These are phyloP conservation scores for Heliconius sara DNA, from an alignment of 2,888 invertebrate species.

Conservation along the genomic window DNA sequence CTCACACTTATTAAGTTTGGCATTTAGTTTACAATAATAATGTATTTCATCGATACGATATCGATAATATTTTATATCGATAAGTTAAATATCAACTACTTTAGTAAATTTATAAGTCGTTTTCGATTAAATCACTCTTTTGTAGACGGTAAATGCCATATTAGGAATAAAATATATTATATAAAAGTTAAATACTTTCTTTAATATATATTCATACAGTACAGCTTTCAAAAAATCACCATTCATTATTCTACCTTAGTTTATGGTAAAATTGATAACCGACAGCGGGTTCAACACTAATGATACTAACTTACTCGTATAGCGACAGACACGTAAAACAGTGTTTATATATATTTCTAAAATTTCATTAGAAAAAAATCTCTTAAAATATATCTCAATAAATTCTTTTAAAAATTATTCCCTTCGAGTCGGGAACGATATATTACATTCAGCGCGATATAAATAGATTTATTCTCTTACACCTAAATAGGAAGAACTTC, in stretches of 20 bases:
- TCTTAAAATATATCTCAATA: slow-evolving; percentile 82
- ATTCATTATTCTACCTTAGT: slow-evolving; percentile 59
- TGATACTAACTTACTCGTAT: slow-evolving; percentile 67
- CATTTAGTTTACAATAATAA: slow-evolving; percentile 62
- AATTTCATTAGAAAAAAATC: slow-evolving; percentile 78
- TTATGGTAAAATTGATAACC: slow-evolving; percentile 68
- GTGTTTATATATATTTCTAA: slow-evolving; percentile 72
- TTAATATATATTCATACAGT: slow-evolving; percentile 56
- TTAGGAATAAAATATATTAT: slow-evolving; percentile 78
- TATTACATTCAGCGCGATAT: slow-evolving; percentile 71
- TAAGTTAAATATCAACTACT: slow-evolving; percentile 64
- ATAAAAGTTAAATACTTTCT: slow-evolving; percentile 66
- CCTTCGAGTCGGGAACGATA: slow-evolving; percentile 63
- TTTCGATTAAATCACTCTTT: slow-evolving; percentile 78
- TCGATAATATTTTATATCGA: slow-evolving; percentile 45
- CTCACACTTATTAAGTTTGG: slow-evolving; percentile 70
- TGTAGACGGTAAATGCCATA: slow-evolving; percentile 82
- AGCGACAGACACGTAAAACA: slow-evolving; percentile 78
- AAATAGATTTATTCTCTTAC: slow-evolving; percentile 76
- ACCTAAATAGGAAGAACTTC: slow-evolving; percentile 80
- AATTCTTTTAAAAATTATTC: slow-evolving; percentile 67
- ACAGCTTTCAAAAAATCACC: slow-evolving; percentile 60
- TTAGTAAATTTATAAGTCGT: slow-evolving; percentile 73
- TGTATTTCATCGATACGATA: slow-evolving; percentile 45
- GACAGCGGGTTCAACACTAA: slow-evolving; percentile 67